These are phyloP conservation scores for Chrysotoxum bicinctum DNA, from an alignment of 2,888 invertebrate genomes.

Conservation along the genomic window DNA sequence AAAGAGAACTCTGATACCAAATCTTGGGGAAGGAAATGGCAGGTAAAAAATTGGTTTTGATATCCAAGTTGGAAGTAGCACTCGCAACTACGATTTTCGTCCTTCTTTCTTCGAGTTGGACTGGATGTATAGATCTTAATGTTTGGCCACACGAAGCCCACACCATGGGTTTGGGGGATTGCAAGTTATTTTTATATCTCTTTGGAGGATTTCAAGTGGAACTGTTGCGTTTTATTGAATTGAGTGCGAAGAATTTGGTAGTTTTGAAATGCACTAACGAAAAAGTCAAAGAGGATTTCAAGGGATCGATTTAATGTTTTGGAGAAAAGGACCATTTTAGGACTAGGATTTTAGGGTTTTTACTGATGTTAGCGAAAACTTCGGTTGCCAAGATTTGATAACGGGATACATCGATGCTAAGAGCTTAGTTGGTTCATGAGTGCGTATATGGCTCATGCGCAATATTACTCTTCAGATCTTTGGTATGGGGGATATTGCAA, in stretches of 20 bases:
- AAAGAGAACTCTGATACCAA: conserved; percentile 54
- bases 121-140: neutral
- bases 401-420: no score
- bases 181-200: conserved; percentile 44
- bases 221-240: conserved; percentile 26
- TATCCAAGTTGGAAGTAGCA: conserved; percentile 41
- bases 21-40: conserved; percentile 57
- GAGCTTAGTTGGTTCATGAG: no score
- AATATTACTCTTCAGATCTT: no score
- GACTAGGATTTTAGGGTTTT: no score
- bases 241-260: conserved; percentile 43
- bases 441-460: no score
- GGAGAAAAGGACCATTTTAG: no score
- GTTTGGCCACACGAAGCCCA: conserved; percentile 20
- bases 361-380: no score
- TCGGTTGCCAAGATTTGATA: no score
- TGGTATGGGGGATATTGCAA: no score
- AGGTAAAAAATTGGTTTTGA: conserved; percentile 68
- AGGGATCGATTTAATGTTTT: neutral
- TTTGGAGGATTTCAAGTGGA: conserved; percentile 4
- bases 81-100: conserved; percentile 9
- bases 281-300: neutral
- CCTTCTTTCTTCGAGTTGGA: conserved; percentile 3
- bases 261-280: conserved; percentile 1
- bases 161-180: neutral